A percentile compares a stretch with the other conserved stretches of the same genome.
These are phyloP conservation scores for Calidris pugnax DNA, from an alignment of 2,113 vertebrate species.

Conservation along the genomic window DNA sequence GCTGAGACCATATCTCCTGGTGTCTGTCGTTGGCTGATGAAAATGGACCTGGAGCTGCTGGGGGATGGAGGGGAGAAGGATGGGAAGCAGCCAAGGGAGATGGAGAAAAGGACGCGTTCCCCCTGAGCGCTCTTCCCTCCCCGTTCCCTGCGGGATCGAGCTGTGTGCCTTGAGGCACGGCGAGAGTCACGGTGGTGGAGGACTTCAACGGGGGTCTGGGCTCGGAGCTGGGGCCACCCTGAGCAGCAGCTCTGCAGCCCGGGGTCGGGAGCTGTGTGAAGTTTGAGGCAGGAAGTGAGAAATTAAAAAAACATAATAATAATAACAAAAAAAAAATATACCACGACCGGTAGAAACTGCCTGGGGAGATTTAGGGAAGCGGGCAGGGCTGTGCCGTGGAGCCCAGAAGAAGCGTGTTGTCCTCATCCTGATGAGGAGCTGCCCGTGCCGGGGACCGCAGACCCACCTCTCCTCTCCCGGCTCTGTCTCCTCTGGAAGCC, in stretches of 20 bases:
- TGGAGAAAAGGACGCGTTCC: background rate
- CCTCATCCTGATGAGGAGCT: background rate
- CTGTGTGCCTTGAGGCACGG: background rate
- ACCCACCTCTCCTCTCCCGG: conserved; percentile 33
- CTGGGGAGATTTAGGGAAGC: conserved; percentile 31
- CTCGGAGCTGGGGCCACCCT: background rate
- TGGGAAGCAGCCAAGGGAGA: conserved; percentile 12
- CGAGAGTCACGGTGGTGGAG: accelerated
- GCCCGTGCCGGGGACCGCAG: conserved; percentile 23
- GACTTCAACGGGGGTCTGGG: background rate
- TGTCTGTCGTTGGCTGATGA: conserved; percentile 30
- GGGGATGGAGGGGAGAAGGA: background rate
- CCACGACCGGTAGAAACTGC: background rate
- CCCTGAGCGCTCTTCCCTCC: background rate
- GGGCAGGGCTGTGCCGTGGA: background rate
- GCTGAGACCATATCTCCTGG: background rate
- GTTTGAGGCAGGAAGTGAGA: conserved; percentile 60
- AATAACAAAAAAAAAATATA: background rate
- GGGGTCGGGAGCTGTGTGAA: background rate
- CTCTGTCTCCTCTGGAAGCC: conserved; percentile 59
- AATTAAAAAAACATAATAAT: background rate
- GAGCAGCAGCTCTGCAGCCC: background rate
- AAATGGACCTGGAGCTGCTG: background rate
- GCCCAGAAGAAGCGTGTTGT: background rate
- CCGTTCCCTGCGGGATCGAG: accelerated